A percentile compares a stretch with the other conserved stretches of the same genome.
Evolutionary conservation across 2,888 invertebrate genomes (phyloP).

Genomic region (Thymelicus sylvestris): DNA sequence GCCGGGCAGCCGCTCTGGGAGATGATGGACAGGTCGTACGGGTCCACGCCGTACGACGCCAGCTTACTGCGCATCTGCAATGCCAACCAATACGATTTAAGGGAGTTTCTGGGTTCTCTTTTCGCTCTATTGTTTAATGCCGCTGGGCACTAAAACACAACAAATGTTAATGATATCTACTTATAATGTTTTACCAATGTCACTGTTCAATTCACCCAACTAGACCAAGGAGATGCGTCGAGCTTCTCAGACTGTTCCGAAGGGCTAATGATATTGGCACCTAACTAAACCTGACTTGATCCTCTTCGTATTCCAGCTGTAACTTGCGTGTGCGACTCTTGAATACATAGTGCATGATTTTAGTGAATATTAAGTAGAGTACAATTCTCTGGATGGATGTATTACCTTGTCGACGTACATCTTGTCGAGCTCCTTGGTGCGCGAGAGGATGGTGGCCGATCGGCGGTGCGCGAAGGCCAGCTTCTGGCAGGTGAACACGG

Average conservation of each 20-base stretch:
- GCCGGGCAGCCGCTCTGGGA: conserved; percentile 88
- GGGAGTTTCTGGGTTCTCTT: too few species aligned
- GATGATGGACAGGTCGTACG: conserved; percentile 90
- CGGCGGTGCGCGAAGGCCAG: conserved; percentile 90
- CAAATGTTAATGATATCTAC: too few species aligned
- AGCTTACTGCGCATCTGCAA: conserved; percentile 86
- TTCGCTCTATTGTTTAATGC: too few species aligned
- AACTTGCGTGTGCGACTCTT: background rate
- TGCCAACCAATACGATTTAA: background rate
- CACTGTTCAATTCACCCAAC: too few species aligned
- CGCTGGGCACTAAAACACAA: too few species aligned
- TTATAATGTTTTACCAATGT: too few species aligned
- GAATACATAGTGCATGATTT: background rate
- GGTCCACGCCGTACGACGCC: conserved; percentile 88
- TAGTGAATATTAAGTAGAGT: background rate
- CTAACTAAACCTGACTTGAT: too few species aligned
- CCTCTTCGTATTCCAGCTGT: too few species aligned
- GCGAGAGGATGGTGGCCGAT: conserved; percentile 92
- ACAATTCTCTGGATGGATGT: background rate
- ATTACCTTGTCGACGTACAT: conserved; percentile 88
- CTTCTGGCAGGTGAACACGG: conserved; percentile 92
- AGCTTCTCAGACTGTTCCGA: too few species aligned
- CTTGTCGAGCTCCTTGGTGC: conserved; percentile 89
- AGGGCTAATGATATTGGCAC: too few species aligned
- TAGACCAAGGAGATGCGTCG: too few species aligned